A percentile compares a stretch with the other conserved stretches of the same genome.
Evolutionary conservation across 2,797 vertebrate genomes (phyloP).

Genomic region (Sciurus carolinensis): DNA sequence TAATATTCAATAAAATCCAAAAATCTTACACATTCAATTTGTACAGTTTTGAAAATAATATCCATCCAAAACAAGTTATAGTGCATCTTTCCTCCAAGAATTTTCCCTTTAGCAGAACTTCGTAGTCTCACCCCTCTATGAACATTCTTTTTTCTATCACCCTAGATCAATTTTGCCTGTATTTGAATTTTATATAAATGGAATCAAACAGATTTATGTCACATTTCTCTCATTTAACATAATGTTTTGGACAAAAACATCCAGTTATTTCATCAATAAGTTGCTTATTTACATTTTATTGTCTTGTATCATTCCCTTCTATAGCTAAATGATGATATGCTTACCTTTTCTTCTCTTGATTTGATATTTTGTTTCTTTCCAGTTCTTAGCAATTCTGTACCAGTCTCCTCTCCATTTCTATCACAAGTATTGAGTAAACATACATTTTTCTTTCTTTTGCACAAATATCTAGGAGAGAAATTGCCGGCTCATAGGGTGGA

Average conservation of each 20-base stretch:
- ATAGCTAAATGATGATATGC: not conserved
- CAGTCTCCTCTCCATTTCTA: not conserved
- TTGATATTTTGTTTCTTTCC: not conserved
- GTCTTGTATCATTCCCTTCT: not conserved
- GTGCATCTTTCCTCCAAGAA: not conserved
- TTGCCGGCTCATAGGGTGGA: not conserved
- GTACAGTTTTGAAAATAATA: not conserved
- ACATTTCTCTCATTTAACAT: not conserved
- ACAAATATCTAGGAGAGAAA: not conserved
- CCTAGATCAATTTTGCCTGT: not conserved
- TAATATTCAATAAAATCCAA: not conserved
- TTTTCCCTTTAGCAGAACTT: not conserved
- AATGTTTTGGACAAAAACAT: not conserved
- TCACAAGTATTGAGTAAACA: not conserved
- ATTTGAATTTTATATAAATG: not conserved
- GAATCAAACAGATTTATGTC: not conserved
- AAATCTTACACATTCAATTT: not conserved
- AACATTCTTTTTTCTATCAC: not conserved
- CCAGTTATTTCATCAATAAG: not conserved
- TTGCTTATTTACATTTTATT: not conserved
- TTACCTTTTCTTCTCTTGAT: not conserved
- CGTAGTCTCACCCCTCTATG: not conserved
- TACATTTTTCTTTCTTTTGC: not conserved
- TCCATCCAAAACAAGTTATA: not conserved
- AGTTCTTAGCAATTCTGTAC: not conserved